A percentile compares a stretch with the other conserved stretches of the same genome.
Conservation (phyloP, 2,888 invertebrate species). For the Oscheius sp. region DNA sequence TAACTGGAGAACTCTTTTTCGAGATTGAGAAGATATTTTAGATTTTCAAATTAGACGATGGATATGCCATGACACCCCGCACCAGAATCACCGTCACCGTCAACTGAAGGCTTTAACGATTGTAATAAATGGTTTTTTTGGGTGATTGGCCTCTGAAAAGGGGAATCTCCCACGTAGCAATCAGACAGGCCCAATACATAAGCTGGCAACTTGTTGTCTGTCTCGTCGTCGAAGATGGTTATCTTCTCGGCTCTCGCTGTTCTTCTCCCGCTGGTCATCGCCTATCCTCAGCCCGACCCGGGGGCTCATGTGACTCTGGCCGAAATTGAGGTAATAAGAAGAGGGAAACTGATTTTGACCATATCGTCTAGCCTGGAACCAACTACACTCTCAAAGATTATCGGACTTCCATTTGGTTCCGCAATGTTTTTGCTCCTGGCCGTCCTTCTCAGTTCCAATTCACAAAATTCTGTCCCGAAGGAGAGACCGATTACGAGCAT, state of each 20-base stretch:
- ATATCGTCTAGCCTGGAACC: background rate
- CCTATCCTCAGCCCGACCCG: too few relatives aligned
- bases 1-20: conserved; percentile 11
- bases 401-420: background rate
- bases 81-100: conserved; percentile 19
- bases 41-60: conserved; percentile 3
- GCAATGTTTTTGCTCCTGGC: background rate
- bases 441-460: too few relatives aligned
- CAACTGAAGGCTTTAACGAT: background rate
- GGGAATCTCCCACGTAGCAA: too few relatives aligned
- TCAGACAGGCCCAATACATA: too few relatives aligned
- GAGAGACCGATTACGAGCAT: background rate
- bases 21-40: background rate
- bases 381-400: background rate
- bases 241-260: too few relatives aligned
- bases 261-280: too few relatives aligned
- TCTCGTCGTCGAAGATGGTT: too few relatives aligned
- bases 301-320: too few relatives aligned
- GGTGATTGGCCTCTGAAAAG: too few relatives aligned
- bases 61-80: conserved; percentile 14
- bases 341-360: background rate
- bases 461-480: too few relatives aligned
- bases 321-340: background rate
- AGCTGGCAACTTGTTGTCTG: too few relatives aligned
- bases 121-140: too few relatives aligned